Evolutionary conservation across 2,888 invertebrate species (phyloP), one percentile per base, ranked within the genome.

Genomic region (Himalopsyche kuldschensis): DNA sequence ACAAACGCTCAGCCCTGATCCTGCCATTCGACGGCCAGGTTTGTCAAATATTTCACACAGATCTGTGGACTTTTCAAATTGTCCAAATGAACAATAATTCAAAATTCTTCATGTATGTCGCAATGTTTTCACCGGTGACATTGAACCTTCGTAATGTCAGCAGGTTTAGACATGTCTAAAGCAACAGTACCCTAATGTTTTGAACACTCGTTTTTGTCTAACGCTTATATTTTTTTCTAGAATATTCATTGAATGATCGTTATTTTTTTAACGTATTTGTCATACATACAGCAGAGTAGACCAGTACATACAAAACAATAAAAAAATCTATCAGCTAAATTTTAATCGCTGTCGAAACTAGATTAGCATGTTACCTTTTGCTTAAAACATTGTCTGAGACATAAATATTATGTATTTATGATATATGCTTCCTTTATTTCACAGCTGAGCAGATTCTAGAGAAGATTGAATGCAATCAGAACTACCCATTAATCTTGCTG

Each of bases 401-500:
- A n/a, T n/a, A n/a, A n/a, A n/a, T n/a, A n/a, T n/a, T n/a, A n/a
- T n/a, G n/a, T n/a, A n/a, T n/a, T n/a, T n/a, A n/a, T n/a, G n/a
- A n/a, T n/a, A n/a, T n/a, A n/a, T n/a, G n/a, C n/a, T n/a, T n/a
- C n/a, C n/a, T 87, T 69, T 80, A 20, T 69, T 89, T 90, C 91
- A 8, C 90, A 97, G 98, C 98, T 85, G 99, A 99, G 90, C 97
- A 96, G 88, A 97, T 97, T 89, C 91, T 99, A 86, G 96, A 97
- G 90, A 95, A 96, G 55, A 95, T 98, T 3, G 98, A 98, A 91
- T 92, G 94, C 1, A 98, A 97, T 89, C 95, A 96, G 88, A 97
- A 98, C 89, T 99, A 97, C 91, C 95, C 98, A 0, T 92, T 98
- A 20, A 91, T 98, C 32, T 90, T 99, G 79, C 91, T 99, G 6